phyloP scores from a whole-genome alignment of 2,797 vertebrate genomes.

The Arctocebus calabarensis region DNA sequence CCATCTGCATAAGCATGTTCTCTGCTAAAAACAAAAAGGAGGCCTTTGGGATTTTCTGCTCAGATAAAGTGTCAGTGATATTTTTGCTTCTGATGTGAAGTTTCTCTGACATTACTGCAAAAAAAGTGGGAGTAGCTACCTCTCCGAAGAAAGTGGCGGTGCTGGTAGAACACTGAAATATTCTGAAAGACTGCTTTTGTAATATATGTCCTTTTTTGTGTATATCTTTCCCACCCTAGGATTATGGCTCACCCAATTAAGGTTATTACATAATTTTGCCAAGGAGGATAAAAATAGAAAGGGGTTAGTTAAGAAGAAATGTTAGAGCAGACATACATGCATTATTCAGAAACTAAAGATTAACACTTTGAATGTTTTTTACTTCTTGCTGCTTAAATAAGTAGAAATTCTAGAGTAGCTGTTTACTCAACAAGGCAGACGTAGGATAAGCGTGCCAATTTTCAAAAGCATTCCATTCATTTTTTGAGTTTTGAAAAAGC shows the following conservation, averaged over 20 bases:
- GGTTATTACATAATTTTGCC: slow-evolving; percentile 57
- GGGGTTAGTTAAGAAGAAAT: slow-evolving; percentile 39
- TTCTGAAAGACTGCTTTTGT: slow-evolving; percentile 17
- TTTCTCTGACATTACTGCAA: neutral
- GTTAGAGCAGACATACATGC: slow-evolving; percentile 24
- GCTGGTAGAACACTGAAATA: neutral
- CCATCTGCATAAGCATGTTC: slow-evolving; percentile 1
- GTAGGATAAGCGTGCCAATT: neutral
- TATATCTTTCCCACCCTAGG: neutral
- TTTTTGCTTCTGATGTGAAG: slow-evolving; percentile 1
- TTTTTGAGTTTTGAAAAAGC: slow-evolving; percentile 58
- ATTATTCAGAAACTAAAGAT: slow-evolving; percentile 55
- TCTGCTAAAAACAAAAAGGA: neutral
- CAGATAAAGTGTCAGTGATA: slow-evolving; percentile 35
- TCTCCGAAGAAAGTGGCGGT: neutral
- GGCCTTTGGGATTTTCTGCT: neutral
- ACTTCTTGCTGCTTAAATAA: slow-evolving; percentile 29
- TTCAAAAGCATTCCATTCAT: slow-evolving; percentile 73
- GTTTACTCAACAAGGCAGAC: slow-evolving; percentile 61
- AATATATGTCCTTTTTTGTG: neutral
- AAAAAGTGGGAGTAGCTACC: neutral
- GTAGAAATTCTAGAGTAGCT: slow-evolving; percentile 44
- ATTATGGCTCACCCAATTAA: slow-evolving; percentile 40
- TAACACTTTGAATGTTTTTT: neutral
- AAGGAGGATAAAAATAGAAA: slow-evolving; percentile 53